Evolutionary conservation across 1,140 invertebrate species (phyloP), one percentile per base, ranked within the genome.

Genomic region (Aphelenchoides fujianensis): DNA sequence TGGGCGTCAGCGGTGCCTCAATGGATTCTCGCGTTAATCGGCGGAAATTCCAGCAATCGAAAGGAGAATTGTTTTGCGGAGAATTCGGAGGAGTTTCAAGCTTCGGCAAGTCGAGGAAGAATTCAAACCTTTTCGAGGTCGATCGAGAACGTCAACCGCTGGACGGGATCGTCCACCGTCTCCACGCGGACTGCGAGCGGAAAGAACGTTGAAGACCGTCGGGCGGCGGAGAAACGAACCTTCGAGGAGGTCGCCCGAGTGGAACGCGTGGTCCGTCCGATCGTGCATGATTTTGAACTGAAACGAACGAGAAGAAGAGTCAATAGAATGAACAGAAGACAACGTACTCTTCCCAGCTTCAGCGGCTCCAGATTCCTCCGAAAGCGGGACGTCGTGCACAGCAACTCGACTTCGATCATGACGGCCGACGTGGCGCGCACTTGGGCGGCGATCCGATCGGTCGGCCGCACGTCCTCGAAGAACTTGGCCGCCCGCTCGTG

Each of bases 261-360:
- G 59, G 30, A 30, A 61, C 16, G 16, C 59, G 59, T n/a, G 36
- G n/a, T n/a, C 27, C 59, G 59, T 61, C n/a, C 59, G 59, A 31
- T 61, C 59, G 59, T 61, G 59, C 59, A 61, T 61, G 30, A 61
- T 28, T 28, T 61, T 61, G 31, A 61, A 61, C 59, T 61, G 1
- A n/a, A 61, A n/a, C n/a, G n/a, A n/a, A n/a, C n/a, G 16, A 35
- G 41, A 12, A 23, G 41, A 16, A 16, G 28, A 1, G 36, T n/a
- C 59, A 28, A 59, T 9, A 31, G 9, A 59, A 61, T 28, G 0
- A 16, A 2, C 27, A 28, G 36, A 28, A 16, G 16, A 31, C 16
- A 27, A 61, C 59, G 2, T 61, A 61, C 59, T 61, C 59, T 61
- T n/a, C 59, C 59, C 2, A 61, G 36, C 31, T 31, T 31, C n/a